A percentile compares a stretch with the other conserved stretches of the same genome.
Conservation (phyloP, 2,888 invertebrate genomes). For the Limnephilus lunatus region DNA sequence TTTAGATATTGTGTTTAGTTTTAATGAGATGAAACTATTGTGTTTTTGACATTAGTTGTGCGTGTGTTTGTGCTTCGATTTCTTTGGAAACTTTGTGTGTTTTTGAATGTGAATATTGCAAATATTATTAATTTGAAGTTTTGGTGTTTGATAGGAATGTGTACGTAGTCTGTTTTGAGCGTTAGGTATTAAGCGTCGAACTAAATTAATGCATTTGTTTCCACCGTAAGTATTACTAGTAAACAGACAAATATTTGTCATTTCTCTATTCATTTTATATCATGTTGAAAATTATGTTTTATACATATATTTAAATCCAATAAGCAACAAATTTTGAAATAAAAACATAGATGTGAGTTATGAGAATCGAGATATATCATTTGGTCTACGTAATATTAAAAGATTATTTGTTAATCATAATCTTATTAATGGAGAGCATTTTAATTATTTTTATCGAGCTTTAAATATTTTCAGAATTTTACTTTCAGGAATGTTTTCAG, state of each 20-base stretch:
- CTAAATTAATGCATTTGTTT: neutral
- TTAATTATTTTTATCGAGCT: neutral
- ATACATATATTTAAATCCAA: too few species aligned
- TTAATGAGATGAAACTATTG: constrained; percentile 5
- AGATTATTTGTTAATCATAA: too few species aligned
- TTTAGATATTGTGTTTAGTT: neutral
- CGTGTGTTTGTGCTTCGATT: neutral
- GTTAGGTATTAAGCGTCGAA: neutral
- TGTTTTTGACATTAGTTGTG: neutral
- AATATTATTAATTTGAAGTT: constrained; percentile 15
- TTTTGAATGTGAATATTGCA: constrained; percentile 21
- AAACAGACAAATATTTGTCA: neutral
- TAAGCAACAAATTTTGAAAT: neutral
- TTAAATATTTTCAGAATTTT: neutral
- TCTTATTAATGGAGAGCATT: too few species aligned
- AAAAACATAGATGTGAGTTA: neutral
- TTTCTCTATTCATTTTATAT: neutral
- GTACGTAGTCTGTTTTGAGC: neutral
- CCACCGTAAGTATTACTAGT: neutral
- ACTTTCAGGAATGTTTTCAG: neutral
- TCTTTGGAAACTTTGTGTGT: constrained; percentile 40
- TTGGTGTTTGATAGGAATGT: constrained; percentile 30
- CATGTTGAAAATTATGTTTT: too few species aligned
- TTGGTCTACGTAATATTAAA: too few species aligned
- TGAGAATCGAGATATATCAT: too few species aligned